Conservation (phyloP, 2,888 invertebrate genomes). For the Hymenopus coronatus region DNA sequence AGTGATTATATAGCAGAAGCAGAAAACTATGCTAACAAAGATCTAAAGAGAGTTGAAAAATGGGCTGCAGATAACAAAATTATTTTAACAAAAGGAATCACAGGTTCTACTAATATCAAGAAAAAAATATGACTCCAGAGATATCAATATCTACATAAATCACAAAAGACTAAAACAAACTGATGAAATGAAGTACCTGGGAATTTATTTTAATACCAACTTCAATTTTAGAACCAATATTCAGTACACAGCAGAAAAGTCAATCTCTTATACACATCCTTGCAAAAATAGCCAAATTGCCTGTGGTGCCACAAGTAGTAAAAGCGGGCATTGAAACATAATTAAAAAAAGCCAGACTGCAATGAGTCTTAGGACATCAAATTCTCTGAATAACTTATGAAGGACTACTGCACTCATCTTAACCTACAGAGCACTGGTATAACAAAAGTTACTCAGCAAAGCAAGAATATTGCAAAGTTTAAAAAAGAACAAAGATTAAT, state of each 20-base stretch:
- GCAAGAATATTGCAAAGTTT: no score
- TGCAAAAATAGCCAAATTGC: neutral
- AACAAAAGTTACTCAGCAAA: neutral
- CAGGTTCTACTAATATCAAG: neutral
- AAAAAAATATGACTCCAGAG: no score
- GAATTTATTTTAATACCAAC: neutral
- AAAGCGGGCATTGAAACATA: no score
- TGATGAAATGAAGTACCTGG: neutral
- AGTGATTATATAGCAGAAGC: no score
- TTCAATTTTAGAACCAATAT: neutral
- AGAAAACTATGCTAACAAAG: no score
- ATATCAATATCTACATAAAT: no score
- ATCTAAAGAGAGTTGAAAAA: no score
- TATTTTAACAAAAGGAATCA: neutral
- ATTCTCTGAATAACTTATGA: neutral
- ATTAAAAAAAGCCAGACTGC: no score
- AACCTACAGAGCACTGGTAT: neutral
- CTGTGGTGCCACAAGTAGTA: no score
- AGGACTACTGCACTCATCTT: no score
- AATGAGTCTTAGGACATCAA: neutral
- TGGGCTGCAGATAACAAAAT: neutral
- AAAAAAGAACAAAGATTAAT: no score
- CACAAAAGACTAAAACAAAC: no score
- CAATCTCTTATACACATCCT: neutral
- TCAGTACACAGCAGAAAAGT: neutral